Conservation (phyloP, 2,888 invertebrate genomes). For the Scrobipalpa costella region DNA sequence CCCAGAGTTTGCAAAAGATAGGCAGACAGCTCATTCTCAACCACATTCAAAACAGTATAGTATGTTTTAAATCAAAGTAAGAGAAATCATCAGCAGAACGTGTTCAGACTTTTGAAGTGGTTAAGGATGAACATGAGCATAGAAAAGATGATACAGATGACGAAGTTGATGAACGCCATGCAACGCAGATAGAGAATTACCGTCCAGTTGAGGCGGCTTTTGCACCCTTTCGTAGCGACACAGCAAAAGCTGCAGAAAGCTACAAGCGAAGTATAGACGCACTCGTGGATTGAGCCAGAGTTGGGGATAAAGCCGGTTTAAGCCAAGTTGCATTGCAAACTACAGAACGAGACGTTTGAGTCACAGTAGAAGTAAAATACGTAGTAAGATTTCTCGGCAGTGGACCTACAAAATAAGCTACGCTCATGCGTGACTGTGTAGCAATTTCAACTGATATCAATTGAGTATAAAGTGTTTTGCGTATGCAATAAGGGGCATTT, state of each 20-base stretch:
- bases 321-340: slow-evolving; percentile 1
- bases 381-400: background rate
- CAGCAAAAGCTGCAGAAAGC: slow-evolving; percentile 60
- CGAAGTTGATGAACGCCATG: slow-evolving; percentile 49
- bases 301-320: background rate
- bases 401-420: background rate
- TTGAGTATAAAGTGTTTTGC: too few relatives aligned
- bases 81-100: slow-evolving; percentile 22
- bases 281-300: slow-evolving; percentile 30
- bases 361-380: background rate
- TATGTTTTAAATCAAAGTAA: slow-evolving; percentile 15
- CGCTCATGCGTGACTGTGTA: too few relatives aligned
- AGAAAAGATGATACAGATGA: slow-evolving; percentile 10
- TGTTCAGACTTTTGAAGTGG: slow-evolving; percentile 21
- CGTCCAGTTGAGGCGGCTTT: slow-evolving; percentile 79
- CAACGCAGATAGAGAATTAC: slow-evolving; percentile 75
- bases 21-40: slow-evolving; percentile 45
- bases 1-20: slow-evolving; percentile 61
- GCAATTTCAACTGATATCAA: too few relatives aligned
- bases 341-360: background rate
- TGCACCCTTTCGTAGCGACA: slow-evolving; percentile 69
- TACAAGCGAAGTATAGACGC: slow-evolving; percentile 51
- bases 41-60: slow-evolving; percentile 19
- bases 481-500: too few relatives aligned
- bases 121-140: slow-evolving; percentile 18